Conservation (phyloP, 2,888 invertebrate genomes). For the Agrochola macilenta region DNA sequence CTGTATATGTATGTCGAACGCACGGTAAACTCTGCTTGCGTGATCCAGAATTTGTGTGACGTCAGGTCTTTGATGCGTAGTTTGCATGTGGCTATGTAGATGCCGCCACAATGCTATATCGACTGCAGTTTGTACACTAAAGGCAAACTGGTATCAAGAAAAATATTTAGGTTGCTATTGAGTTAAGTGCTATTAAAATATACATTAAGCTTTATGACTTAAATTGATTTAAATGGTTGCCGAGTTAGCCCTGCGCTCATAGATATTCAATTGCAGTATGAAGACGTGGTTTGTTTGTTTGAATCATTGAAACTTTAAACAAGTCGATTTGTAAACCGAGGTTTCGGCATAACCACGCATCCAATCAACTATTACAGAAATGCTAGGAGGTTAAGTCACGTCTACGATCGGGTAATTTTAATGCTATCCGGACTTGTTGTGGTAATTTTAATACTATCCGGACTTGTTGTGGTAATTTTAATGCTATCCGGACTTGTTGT, state of each 20-base stretch:
- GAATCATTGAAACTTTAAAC: too few species aligned
- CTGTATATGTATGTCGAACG: too few species aligned
- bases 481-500: neutral
- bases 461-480: neutral
- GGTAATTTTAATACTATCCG: neutral
- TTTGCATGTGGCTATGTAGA: too few species aligned
- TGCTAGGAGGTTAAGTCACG: neutral
- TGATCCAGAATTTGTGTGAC: too few species aligned
- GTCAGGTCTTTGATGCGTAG: too few species aligned
- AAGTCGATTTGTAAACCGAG: neutral
- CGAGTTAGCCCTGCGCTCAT: neutral
- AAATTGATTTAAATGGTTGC: conserved; percentile 6
- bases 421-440: neutral
- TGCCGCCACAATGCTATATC: neutral
- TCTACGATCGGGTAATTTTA: neutral
- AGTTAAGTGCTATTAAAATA: conserved; percentile 29
- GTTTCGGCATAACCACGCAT: neutral
- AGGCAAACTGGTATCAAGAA: conserved; percentile 21
- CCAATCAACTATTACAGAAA: neutral
- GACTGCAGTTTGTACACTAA: neutral
- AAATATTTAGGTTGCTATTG: conserved; percentile 32
- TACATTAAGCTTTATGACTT: conserved; percentile 31
- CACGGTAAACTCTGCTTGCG: too few species aligned
- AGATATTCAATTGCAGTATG: too few species aligned
- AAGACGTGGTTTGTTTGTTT: too few species aligned